These are phyloP conservation scores for Pinctada fucata DNA, from an alignment of 2,888 invertebrate species.

Conservation along the genomic window DNA sequence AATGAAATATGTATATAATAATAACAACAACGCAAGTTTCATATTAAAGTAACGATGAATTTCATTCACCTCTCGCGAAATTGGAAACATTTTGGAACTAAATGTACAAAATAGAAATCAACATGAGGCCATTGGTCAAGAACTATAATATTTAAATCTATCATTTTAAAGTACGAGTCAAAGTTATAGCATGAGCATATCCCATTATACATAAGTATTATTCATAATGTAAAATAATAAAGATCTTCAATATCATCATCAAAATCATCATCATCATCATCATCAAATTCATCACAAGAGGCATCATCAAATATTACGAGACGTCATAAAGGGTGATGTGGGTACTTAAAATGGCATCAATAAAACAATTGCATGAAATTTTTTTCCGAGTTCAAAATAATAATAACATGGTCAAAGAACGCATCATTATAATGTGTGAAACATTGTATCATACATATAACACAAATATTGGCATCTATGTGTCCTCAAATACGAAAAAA, in stretches of 20 bases:
- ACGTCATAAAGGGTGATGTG: background rate
- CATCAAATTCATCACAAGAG: background rate
- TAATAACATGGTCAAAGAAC: background rate
- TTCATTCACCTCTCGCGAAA: no score
- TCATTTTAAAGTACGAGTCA: no score
- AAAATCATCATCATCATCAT: conserved; percentile 1
- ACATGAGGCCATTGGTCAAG: no score
- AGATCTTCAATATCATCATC: background rate
- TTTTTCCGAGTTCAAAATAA: background rate
- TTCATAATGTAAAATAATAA: background rate
- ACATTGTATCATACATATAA: background rate
- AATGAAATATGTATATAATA: no score
- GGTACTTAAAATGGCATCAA: background rate
- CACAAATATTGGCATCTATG: background rate
- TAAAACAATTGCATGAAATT: background rate
- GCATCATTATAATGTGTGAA: background rate
- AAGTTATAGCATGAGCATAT: no score
- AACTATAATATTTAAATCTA: no score
- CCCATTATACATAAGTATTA: no score
- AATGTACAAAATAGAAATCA: no score
- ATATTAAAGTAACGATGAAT: no score
- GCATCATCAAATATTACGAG: background rate
- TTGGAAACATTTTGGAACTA: no score
- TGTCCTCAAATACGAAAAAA: background rate
- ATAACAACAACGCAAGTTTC: no score